Conservation (phyloP, 2,113 vertebrate genomes). For the Leucosticte australis region DNA sequence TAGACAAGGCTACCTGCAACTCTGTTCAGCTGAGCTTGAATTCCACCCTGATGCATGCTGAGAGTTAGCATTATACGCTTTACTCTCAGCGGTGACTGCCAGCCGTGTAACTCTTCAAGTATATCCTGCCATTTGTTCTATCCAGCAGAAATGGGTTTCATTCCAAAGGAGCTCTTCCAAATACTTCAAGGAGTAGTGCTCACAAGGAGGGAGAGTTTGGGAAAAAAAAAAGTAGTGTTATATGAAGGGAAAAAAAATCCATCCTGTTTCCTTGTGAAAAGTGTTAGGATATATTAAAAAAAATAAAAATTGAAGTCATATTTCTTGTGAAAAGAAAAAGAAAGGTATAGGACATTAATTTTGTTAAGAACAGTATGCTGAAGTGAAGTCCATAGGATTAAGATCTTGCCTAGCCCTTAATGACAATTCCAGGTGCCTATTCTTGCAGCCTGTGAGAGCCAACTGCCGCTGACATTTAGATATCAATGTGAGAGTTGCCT, state of each 20-base stretch:
- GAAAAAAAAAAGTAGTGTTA: neutral
- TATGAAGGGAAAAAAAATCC: neutral
- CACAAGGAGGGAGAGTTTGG: neutral
- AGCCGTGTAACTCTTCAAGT: neutral
- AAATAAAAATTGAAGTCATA: neutral
- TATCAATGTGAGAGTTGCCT: accelerated
- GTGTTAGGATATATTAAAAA: neutral
- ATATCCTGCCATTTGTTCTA: constrained; percentile 20
- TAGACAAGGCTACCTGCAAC: constrained; percentile 38
- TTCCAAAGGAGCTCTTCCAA: neutral
- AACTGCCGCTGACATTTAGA: neutral
- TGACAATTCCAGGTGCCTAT: neutral
- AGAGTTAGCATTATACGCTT: constrained; percentile 27
- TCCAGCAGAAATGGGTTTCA: neutral
- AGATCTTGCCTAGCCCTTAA: neutral
- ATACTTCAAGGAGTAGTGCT: neutral
- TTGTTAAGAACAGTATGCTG: neutral
- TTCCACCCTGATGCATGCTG: constrained; percentile 14
- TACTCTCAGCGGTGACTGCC: neutral
- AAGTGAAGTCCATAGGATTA: neutral
- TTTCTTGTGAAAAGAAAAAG: neutral
- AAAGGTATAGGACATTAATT: neutral
- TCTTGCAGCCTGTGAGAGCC: neutral
- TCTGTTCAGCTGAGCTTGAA: constrained; percentile 41
- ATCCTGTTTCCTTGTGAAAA: neutral